These are phyloP conservation scores for Helogale parvula DNA, from an alignment of 2,113 vertebrate species.

Conservation along the genomic window DNA sequence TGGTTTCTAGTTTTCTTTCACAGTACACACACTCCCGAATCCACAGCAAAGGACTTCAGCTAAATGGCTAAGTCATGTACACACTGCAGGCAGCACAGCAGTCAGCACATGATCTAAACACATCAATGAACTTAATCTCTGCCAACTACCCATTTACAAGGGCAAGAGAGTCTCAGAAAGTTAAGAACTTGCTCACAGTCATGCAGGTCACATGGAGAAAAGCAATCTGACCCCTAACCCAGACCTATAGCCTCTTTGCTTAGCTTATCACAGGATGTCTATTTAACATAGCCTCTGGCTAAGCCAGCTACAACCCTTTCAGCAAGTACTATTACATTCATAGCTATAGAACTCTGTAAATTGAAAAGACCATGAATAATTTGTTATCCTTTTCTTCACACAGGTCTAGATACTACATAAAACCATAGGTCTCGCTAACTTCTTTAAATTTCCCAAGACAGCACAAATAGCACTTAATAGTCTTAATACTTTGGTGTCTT, in stretches of 20 bases:
- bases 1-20: neutral
- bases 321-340: neutral
- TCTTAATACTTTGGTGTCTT: neutral
- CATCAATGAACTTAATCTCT: neutral
- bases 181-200: neutral
- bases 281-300: too few relatives aligned
- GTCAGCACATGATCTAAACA: neutral
- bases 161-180: neutral
- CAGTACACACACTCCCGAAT: too few relatives aligned
- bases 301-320: neutral
- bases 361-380: neutral
- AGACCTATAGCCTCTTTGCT: neutral
- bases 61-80: accelerated
- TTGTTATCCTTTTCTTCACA: neutral
- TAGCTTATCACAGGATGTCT: neutral
- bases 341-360: neutral
- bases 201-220: neutral
- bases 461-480: neutral
- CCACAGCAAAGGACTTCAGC: neutral
- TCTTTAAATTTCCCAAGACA: neutral
- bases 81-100: neutral
- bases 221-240: neutral
- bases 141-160: neutral
- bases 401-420: neutral
- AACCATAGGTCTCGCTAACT: neutral